Evolutionary conservation across 2,888 invertebrate genomes (phyloP).

Genomic region (Amblyjoppa proteus): DNA sequence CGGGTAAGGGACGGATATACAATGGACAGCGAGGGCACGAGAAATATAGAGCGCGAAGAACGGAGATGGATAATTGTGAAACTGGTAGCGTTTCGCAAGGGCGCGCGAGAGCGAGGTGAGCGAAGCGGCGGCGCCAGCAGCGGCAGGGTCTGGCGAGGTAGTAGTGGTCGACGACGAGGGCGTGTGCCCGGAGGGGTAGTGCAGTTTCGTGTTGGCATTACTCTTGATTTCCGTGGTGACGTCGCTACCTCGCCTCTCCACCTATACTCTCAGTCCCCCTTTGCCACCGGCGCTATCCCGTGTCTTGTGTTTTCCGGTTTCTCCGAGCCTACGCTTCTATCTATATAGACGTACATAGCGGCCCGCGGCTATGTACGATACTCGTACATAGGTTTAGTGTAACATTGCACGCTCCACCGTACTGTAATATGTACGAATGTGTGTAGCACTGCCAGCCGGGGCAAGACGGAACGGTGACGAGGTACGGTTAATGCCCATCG

Average conservation of each 20-base stretch:
- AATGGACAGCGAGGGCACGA: conserved; percentile 29
- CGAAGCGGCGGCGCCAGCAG: conserved; percentile 41
- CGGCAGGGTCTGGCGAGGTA: not conserved
- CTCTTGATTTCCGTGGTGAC: conserved; percentile 88
- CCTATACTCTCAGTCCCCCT: conserved; percentile 62
- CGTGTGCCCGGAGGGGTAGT: conserved; percentile 84
- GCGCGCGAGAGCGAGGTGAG: conserved; percentile 69
- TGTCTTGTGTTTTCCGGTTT: conserved; percentile 81
- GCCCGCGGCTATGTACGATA: conserved; percentile 8
- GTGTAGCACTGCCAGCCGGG: not conserved
- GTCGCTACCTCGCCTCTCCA: conserved; percentile 79
- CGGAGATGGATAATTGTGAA: conserved; percentile 23
- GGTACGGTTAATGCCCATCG: not conserved
- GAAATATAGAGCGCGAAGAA: conserved; percentile 34
- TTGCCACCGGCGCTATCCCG: conserved; percentile 61
- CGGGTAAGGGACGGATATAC: conserved; percentile 36
- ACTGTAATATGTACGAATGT: conserved; percentile 34
- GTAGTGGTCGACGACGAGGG: conserved; percentile 51
- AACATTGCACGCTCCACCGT: conserved; percentile 36
- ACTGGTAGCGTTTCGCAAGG: conserved; percentile 40
- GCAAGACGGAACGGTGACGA: conserved; percentile 13
- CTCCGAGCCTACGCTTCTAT: conserved; percentile 69
- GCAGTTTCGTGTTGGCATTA: conserved; percentile 89
- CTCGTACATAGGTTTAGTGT: conserved; percentile 33
- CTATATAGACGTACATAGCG: conserved; percentile 17